Base-by-base conservation (phyloP, 2,888 invertebrate genomes). In the Cyclophora albipunctata region DNA sequence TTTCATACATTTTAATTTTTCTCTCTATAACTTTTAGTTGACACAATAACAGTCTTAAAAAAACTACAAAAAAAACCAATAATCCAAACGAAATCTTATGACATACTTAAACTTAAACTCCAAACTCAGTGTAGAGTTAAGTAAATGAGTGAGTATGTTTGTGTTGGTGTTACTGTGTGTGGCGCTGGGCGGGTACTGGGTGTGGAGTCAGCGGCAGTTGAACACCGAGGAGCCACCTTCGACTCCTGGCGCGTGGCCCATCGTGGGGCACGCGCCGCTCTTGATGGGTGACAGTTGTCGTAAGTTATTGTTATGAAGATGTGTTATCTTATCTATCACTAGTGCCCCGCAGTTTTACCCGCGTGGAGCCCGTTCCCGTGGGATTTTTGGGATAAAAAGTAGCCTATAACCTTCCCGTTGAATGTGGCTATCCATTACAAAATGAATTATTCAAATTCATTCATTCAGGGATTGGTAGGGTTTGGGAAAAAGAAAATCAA, bases 251-350 rank as follows among this genome's bases (percentile, higher is more conserved):
- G 77, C 66, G 0, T 60, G 78, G 60, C 83, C 83, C 0, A 49
- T 83, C 0, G 52, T 83, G n/a, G 82, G 83, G 0, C 82, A 83
- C 44, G 78, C 78, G 0, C 79, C 74, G 45, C 40, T 62, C 5
- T 62, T 83, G 0, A 67, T 80, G n/a, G 81, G 81, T n/a, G 78
- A 83, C 43, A 82, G 79, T 50, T 57, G 66, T 46, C 61, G 82
- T 81, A 60, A 71, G 79, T 78, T 53, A 20, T 20, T n/a, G n/a
- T n/a, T n/a, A n/a, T n/a, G n/a, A n/a, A n/a, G 20, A 20, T 20
- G 20, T 20, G 2, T 20, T 20, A 1, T 20, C 20, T 34, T 34
- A 7, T 34, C 20, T 20, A 20, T 20, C 20, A 2, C 20, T 20
- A 20, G 20, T 20, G 20, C 20, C 20, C 20, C 20, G n/a, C n/a